Evolutionary conservation across 2,797 vertebrate species (phyloP), one percentile per base, ranked within the genome.

Genomic region (Oceanodroma leucorhoa): DNA sequence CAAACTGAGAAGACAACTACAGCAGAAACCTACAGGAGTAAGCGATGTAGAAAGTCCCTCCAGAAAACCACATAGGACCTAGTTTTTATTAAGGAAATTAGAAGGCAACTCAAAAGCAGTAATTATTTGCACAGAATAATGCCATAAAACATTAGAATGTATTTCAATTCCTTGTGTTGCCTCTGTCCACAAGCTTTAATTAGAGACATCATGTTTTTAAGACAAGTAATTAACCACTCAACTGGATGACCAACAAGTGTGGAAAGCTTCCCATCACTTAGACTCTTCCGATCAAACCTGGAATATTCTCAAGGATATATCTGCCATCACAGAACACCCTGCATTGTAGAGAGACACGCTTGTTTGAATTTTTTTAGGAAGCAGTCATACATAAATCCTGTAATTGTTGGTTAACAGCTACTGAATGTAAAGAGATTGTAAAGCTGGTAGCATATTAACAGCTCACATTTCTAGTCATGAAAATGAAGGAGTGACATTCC

Each of bases 41-140:
- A 72, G 23, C 0, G 0, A 64, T 11, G 3, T 9, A 67, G 10
- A n/a, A 79, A 64, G n/a, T 7, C 29, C 46, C 32, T 24, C 32
- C 30, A 45, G 41, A 66, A 75, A 34, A 67, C 29, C 38, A 27
- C 45, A 55, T 10, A 48, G 48, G 22, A 61, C 10, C 24, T 10
- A 32, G 30, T 6, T 66, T 83, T 78, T 69, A 65, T 3, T 29
- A 12, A 86, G 24, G 15, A 91, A 61, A 83, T 58, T 8, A 34
- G 30, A 81, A 84, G 21, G 14, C 50, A 76, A 69, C 29, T 57
- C 61, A 57, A 78, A 43, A 58, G 19, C 26, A 77, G 13, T 3
- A 36, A 30, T 21, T 57, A 14, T 36, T 57, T 72, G 26, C 40
- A 91, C 38, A 83, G 43, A 85, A 58, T 3, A 21, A 83, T 11